A percentile compares a stretch with the other conserved stretches of the same genome.
These are phyloP conservation scores for Papilio polyxenes DNA, from an alignment of 1,140 invertebrate species.

Conservation along the genomic window DNA sequence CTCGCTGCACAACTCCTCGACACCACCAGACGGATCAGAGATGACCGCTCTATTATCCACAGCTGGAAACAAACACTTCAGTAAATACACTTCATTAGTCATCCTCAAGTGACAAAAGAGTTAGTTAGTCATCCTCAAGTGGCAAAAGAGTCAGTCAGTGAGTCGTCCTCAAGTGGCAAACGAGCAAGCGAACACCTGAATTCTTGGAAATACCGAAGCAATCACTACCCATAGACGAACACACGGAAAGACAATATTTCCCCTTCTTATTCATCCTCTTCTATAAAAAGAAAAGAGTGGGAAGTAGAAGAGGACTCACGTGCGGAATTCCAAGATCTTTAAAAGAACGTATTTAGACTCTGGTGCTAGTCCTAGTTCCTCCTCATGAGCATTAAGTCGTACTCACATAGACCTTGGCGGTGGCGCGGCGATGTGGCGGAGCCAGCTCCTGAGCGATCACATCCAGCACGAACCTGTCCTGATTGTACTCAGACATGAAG, in stretches of 20 bases:
- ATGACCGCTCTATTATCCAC: constrained; percentile 91
- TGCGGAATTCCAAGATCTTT: too few species aligned
- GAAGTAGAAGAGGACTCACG: too few species aligned
- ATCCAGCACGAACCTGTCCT: constrained; percentile 91
- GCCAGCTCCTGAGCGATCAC: constrained; percentile 91
- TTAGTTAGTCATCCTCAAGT: background rate
- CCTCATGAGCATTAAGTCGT: background rate
- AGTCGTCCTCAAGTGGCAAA: too few species aligned
- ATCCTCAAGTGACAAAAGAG: background rate
- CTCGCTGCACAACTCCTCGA: constrained; percentile 86
- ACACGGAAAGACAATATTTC: too few species aligned
- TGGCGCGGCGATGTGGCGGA: constrained; percentile 88
- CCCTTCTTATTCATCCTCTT: too few species aligned
- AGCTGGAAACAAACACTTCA: constrained; percentile 79
- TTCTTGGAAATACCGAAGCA: too few species aligned
- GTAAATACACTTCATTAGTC: background rate
- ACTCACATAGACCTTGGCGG: constrained; percentile 89
- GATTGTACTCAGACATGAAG: constrained; percentile 92
- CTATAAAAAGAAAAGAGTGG: too few species aligned
- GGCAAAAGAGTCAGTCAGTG: too few species aligned
- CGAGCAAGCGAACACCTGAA: too few species aligned
- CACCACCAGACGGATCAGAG: constrained; percentile 89
- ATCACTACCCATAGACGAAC: too few species aligned
- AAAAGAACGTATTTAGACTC: background rate
- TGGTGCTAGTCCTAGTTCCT: too few species aligned